Conservation (phyloP, 2,888 invertebrate genomes). For the Oegoconia quadripuncta region DNA sequence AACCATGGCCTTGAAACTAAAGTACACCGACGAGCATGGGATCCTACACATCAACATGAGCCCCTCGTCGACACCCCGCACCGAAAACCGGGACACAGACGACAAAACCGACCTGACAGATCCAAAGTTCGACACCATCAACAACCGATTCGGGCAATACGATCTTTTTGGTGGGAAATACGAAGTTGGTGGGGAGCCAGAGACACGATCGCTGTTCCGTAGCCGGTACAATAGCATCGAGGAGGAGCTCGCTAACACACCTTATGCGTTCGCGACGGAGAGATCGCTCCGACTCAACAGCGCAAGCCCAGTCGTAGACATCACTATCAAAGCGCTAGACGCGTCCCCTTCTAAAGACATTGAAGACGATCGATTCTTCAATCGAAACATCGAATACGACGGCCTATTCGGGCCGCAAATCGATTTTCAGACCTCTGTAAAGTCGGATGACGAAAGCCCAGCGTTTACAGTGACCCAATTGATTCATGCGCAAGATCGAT, state of each 20-base stretch:
- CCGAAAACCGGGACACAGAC: constrained; percentile 21
- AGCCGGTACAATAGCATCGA: constrained; percentile 74
- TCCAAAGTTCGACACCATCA: constrained; percentile 68
- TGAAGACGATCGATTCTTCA: constrained; percentile 60
- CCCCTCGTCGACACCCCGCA: constrained; percentile 43
- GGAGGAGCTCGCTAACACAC: constrained; percentile 71
- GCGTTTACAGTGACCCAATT: constrained; percentile 67
- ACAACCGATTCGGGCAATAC: constrained; percentile 64
- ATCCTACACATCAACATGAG: constrained; percentile 71
- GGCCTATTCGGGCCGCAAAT: constrained; percentile 52
- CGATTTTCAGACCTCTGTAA: constrained; percentile 33
- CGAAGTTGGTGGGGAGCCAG: constrained; percentile 41
- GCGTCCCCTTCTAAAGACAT: constrained; percentile 56
- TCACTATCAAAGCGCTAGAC: constrained; percentile 49
- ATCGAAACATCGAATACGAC: constrained; percentile 44
- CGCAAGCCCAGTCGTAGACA: constrained; percentile 43
- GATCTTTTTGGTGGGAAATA: constrained; percentile 68
- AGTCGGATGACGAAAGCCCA: constrained; percentile 34
- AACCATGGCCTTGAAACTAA: constrained; percentile 65
- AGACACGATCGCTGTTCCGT: constrained; percentile 61
- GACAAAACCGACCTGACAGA: constrained; percentile 36
- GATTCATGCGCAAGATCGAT: constrained; percentile 70
- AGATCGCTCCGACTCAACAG: constrained; percentile 44
- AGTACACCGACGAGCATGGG: constrained; percentile 72
- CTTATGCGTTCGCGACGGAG: constrained; percentile 69